A percentile compares a stretch with the other conserved stretches of the same genome.
Evolutionary conservation across 2,113 vertebrate species (phyloP).

Genomic region (Ophthalmolycus amberensis): DNA sequence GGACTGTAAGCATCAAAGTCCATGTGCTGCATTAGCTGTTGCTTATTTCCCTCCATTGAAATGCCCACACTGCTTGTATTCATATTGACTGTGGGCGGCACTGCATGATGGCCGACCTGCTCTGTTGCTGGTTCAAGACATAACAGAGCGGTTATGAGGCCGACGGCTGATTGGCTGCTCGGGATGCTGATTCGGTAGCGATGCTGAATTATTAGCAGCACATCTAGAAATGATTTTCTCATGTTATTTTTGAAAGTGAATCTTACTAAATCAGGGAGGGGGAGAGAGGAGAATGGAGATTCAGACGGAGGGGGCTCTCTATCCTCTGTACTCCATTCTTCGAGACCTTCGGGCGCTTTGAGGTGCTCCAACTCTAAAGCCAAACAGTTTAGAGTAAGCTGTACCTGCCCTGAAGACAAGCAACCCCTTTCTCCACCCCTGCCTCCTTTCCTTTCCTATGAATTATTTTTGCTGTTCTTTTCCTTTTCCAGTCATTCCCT

Average conservation of each 20-base stretch:
- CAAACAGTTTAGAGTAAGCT: slow-evolving; percentile 79
- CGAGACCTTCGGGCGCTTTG: slow-evolving; percentile 70
- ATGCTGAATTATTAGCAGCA: slow-evolving; percentile 21
- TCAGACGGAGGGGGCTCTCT: slow-evolving; percentile 28
- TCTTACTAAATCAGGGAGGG: slow-evolving; percentile 35
- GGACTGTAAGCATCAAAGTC: slow-evolving; percentile 81
- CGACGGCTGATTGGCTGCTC: slow-evolving; percentile 25
- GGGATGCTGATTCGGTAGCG: slow-evolving; percentile 24
- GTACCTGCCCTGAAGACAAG: slow-evolving; percentile 77
- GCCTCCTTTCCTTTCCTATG: slow-evolving; percentile 27
- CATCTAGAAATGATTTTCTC: slow-evolving; percentile 19
- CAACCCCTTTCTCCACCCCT: slow-evolving; percentile 57
- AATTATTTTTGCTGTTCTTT: not conserved
- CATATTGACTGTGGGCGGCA: slow-evolving; percentile 57
- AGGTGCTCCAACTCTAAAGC: slow-evolving; percentile 79
- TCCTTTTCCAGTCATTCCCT: not conserved
- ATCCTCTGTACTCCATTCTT: slow-evolving; percentile 64
- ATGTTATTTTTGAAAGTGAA: slow-evolving; percentile 8
- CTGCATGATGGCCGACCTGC: slow-evolving; percentile 54
- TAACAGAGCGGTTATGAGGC: slow-evolving; percentile 18
- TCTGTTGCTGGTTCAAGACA: slow-evolving; percentile 26
- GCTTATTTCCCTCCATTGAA: slow-evolving; percentile 68
- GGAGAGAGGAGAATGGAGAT: slow-evolving; percentile 35
- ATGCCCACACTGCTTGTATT: slow-evolving; percentile 64
- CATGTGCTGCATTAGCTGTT: slow-evolving; percentile 78